These are phyloP conservation scores for Andrena haemorrhoa DNA, from an alignment of 2,888 invertebrate species.

Conservation along the genomic window DNA sequence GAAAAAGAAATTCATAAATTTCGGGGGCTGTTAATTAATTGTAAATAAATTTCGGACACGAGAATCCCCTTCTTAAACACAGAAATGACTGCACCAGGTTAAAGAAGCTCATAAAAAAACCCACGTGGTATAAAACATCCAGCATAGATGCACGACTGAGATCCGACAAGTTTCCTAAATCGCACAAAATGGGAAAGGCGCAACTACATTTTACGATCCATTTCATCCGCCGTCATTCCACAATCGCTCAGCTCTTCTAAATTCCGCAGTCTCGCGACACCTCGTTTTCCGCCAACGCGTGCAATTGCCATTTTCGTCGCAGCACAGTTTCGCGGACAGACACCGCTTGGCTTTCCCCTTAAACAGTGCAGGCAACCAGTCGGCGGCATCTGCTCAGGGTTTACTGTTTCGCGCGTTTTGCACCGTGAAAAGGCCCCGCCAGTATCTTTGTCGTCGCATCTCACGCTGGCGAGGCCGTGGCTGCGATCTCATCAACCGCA, in stretches of 20 bases:
- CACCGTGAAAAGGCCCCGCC: conserved; percentile 15
- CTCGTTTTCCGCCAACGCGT: conserved; percentile 23
- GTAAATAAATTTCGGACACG: too few species aligned
- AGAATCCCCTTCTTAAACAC: too few species aligned
- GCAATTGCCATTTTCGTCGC: conserved; percentile 46
- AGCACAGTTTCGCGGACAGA: conserved; percentile 31
- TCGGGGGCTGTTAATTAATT: too few species aligned
- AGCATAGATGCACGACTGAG: too few species aligned
- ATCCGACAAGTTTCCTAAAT: background rate
- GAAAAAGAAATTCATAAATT: too few species aligned
- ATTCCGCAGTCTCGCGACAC: conserved; percentile 12
- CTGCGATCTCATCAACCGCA: conserved; percentile 60
- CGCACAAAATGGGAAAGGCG: background rate
- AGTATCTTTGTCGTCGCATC: conserved; percentile 51
- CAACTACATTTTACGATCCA: background rate
- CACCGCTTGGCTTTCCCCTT: conserved; percentile 24
- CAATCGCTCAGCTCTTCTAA: background rate
- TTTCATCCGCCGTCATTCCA: background rate
- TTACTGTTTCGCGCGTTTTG: conserved; percentile 52
- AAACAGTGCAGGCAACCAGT: conserved; percentile 42
- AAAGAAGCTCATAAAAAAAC: too few species aligned
- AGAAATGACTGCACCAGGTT: too few species aligned
- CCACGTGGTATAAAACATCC: too few species aligned
- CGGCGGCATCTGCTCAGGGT: background rate
- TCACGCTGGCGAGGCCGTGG: conserved; percentile 44